phyloP scores from a whole-genome alignment of 2,113 vertebrate species.

The Pampusana beccarii region DNA sequence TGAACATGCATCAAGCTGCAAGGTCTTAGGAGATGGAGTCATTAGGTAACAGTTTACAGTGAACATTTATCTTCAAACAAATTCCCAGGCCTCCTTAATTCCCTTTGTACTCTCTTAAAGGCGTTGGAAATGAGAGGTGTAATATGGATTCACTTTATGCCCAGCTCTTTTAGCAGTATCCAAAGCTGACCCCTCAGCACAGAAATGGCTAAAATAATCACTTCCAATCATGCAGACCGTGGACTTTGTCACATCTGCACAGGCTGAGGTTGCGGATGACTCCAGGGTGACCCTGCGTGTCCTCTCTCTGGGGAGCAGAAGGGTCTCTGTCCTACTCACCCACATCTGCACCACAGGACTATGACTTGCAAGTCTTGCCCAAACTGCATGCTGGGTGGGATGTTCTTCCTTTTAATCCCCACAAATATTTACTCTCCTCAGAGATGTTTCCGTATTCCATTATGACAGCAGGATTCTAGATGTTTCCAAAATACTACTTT shows the following conservation, averaged over 20 bases:
- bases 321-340: neutral
- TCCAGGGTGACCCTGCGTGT: neutral
- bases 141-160: neutral
- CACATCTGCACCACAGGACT: neutral
- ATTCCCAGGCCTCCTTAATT: neutral
- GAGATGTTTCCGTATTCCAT: neutral
- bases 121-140: neutral
- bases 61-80: conserved; percentile 13
- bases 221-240: neutral
- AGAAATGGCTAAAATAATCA: neutral
- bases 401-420: neutral
- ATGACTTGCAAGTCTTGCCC: neutral
- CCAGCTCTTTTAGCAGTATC: neutral
- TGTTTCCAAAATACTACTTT: neutral
- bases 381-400: neutral
- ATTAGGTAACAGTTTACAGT: conserved; percentile 17
- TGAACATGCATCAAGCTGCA: conserved; percentile 12
- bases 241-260: neutral
- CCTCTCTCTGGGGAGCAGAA: neutral
- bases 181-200: neutral
- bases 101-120: neutral
- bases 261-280: neutral
- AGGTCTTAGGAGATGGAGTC: neutral
- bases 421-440: neutral
- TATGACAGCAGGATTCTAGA: neutral